Conservation (phyloP, 1,140 invertebrate genomes). For the Bombus sylvicola region DNA sequence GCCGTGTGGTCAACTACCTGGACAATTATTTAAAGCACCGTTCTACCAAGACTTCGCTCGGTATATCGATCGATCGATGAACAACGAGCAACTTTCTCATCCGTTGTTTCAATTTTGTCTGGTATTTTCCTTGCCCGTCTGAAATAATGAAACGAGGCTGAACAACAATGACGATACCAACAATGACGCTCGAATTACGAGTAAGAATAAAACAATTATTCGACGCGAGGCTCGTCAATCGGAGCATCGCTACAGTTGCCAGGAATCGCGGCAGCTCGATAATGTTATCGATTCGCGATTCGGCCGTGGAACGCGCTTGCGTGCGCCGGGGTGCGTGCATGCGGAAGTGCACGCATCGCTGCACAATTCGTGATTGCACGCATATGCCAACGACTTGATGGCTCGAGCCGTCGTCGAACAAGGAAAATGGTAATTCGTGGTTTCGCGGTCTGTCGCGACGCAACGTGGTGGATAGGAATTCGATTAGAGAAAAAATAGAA, state of each 20-base stretch:
- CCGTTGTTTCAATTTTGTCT: not conserved
- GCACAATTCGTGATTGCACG: constrained; percentile 63
- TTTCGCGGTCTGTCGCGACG: constrained; percentile 36
- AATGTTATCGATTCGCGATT: constrained; percentile 61
- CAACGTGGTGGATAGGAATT: not conserved
- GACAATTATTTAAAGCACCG: not conserved
- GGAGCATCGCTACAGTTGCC: not conserved
- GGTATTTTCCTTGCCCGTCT: not conserved
- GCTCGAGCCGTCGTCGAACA: constrained; percentile 40
- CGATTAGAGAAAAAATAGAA: not conserved
- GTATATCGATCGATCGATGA: not conserved
- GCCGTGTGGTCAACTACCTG: too few species aligned
- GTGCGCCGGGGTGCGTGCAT: constrained; percentile 58
- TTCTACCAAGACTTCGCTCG: not conserved
- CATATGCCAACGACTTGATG: constrained; percentile 61
- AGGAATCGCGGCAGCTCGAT: constrained; percentile 34
- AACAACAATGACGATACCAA: not conserved
- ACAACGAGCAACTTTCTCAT: not conserved
- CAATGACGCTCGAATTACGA: not conserved
- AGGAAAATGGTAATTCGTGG: constrained; percentile 60
- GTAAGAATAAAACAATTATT: not conserved
- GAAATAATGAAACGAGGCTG: not conserved
- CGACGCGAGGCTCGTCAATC: not conserved
- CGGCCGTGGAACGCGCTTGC: constrained; percentile 41
- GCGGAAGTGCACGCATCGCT: constrained; percentile 63